Evolutionary conservation across 1,140 invertebrate genomes (phyloP).

Genomic region (Melanaphis sacchari): DNA sequence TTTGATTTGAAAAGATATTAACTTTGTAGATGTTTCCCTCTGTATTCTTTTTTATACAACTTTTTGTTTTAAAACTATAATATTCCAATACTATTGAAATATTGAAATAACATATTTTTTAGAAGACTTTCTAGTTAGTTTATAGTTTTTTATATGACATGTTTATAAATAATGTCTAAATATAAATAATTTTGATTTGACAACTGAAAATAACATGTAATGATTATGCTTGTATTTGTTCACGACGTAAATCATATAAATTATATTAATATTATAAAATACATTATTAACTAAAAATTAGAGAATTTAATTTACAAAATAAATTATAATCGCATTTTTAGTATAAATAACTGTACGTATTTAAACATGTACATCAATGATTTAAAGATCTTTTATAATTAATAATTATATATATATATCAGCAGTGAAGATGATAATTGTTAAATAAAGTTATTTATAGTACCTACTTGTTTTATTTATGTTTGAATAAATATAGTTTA

Average conservation of each 20-base stretch:
- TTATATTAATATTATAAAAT: not conserved
- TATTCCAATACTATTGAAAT: not conserved
- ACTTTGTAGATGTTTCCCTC: not conserved
- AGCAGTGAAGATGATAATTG: not conserved
- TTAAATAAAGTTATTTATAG: not conserved
- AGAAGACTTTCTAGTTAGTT: not conserved
- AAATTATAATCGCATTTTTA: not conserved
- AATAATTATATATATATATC: no score
- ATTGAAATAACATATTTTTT: not conserved
- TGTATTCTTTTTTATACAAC: not conserved
- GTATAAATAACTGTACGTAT: not conserved
- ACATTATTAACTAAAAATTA: not conserved
- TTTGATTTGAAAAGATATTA: not conserved
- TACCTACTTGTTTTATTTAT: not conserved
- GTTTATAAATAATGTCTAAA: not conserved
- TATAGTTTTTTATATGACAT: not conserved
- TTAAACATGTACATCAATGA: no score
- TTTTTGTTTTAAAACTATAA: not conserved
- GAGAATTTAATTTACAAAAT: not conserved
- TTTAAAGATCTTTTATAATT: not conserved
- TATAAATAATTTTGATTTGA: not conserved
- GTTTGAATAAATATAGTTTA: not conserved
- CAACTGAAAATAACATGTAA: not conserved
- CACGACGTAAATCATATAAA: not conserved
- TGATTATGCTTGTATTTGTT: not conserved